Conservation (phyloP, 2,797 vertebrate species). For the Urophycis tenuis region DNA sequence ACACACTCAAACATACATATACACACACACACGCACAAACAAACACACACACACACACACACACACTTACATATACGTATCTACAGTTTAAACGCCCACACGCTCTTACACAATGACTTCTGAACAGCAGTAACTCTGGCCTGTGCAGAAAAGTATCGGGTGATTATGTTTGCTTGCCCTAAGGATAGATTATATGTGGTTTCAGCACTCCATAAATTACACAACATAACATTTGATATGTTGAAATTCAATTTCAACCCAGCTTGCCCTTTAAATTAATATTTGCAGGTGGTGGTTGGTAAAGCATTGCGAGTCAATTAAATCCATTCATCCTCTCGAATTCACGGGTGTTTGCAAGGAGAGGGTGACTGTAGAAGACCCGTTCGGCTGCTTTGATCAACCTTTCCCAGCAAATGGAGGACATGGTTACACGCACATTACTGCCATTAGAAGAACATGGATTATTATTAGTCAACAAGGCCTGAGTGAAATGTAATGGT, state of each 20-base stretch:
- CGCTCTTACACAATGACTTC: too few relatives aligned
- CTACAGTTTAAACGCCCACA: too few relatives aligned
- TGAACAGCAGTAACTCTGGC: too few relatives aligned
- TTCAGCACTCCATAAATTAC: slow-evolving; percentile 1
- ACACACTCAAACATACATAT: too few relatives aligned
- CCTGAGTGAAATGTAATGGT: background rate
- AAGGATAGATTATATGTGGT: slow-evolving; percentile 42
- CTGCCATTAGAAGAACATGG: background rate
- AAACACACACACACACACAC: too few relatives aligned
- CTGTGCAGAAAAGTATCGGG: too few relatives aligned
- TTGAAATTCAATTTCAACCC: background rate
- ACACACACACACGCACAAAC: too few relatives aligned
- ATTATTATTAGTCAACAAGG: background rate
- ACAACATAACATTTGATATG: background rate
- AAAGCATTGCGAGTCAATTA: background rate
- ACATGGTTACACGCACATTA: background rate
- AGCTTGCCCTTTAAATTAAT: background rate
- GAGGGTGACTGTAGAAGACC: too few relatives aligned
- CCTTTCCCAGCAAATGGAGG: background rate
- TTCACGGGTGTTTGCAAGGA: too few relatives aligned
- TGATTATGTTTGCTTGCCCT: slow-evolving; percentile 36
- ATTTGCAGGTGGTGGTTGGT: background rate
- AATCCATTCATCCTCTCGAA: background rate
- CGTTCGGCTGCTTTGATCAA: background rate
- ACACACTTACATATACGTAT: too few relatives aligned